Percentiles rank a stretch among this genome's conserved stretches.
phyloP scores from a whole-genome alignment of 2,888 invertebrate genomes.

The Oxytorus armatus region DNA sequence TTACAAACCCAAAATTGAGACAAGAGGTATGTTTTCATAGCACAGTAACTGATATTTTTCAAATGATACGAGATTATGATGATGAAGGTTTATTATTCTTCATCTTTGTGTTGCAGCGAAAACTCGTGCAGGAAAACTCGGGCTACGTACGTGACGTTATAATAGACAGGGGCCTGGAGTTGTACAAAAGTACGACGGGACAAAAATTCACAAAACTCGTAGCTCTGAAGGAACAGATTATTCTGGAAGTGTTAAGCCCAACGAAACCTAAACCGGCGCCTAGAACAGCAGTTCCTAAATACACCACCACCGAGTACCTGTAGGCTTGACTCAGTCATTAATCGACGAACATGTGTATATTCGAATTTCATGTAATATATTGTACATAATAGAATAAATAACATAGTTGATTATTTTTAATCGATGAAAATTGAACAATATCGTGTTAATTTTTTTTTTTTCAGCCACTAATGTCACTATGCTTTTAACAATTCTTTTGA shows the following conservation, averaged over 20 bases:
- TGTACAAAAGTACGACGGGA: slow-evolving; percentile 80
- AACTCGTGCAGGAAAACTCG: slow-evolving; percentile 90
- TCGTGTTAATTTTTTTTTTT: slow-evolving; percentile 15
- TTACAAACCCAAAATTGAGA: slow-evolving; percentile 86
- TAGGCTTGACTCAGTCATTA: slow-evolving; percentile 62
- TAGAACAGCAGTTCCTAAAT: slow-evolving; percentile 88
- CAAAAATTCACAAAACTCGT: slow-evolving; percentile 78
- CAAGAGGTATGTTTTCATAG: slow-evolving; percentile 84
- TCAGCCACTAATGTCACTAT: neutral
- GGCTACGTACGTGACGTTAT: slow-evolving; percentile 87
- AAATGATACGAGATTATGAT: neutral
- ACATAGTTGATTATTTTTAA: slow-evolving; percentile 52
- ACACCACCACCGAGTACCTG: slow-evolving; percentile 88
- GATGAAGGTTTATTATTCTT: neutral
- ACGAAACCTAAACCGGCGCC: slow-evolving; percentile 86
- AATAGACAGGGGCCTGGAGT: slow-evolving; percentile 80
- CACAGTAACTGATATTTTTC: neutral
- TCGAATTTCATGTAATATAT: slow-evolving; percentile 71
- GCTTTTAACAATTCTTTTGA: neutral
- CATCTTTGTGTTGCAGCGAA: slow-evolving; percentile 85
- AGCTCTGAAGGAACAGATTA: slow-evolving; percentile 85
- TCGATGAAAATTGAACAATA: slow-evolving; percentile 38
- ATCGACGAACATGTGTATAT: slow-evolving; percentile 34
- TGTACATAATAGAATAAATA: slow-evolving; percentile 70
- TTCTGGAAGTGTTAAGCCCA: slow-evolving; percentile 86